Conservation (phyloP, 2,888 invertebrate genomes). For the Eledona agricola region DNA sequence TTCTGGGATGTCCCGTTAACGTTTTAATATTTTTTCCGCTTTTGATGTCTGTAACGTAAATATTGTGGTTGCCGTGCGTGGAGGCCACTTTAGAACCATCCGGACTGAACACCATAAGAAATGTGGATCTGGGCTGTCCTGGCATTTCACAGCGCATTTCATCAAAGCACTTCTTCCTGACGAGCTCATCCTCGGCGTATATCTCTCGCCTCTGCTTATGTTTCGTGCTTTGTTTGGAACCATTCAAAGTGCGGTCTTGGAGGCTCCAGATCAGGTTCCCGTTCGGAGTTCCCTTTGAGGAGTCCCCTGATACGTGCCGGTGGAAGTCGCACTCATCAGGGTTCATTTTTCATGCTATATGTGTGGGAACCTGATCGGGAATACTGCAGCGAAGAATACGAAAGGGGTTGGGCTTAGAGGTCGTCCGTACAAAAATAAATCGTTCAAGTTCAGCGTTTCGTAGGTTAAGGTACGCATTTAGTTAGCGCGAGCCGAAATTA, state of each 20-base stretch:
- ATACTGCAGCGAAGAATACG: constrained; percentile 1
- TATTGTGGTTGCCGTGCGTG: constrained; percentile 89
- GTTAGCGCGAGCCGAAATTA: constrained; percentile 1
- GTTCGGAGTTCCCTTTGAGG: constrained; percentile 37
- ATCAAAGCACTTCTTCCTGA: constrained; percentile 47
- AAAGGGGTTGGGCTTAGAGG: constrained; percentile 31
- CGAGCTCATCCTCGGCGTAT: constrained; percentile 52
- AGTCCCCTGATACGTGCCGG: constrained; percentile 29
- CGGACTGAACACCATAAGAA: constrained; percentile 88
- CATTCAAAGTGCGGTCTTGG: constrained; percentile 48
- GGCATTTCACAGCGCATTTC: constrained; percentile 71
- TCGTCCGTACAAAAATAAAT: constrained; percentile 27
- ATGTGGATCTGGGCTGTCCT: constrained; percentile 80
- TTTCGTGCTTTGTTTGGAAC: constrained; percentile 41
- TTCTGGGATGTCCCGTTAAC: constrained; percentile 83
- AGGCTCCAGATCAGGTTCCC: constrained; percentile 50
- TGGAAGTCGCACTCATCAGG: constrained; percentile 40
- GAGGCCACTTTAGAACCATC: constrained; percentile 87
- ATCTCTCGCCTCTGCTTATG: constrained; percentile 46
- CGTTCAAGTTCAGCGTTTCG: constrained; percentile 20
- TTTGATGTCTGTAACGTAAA: constrained; percentile 82
- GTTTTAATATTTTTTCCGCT: constrained; percentile 82
- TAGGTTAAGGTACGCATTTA: constrained; percentile 21
- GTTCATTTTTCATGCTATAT: constrained; percentile 29
- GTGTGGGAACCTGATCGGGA: not conserved